Evolutionary conservation across 2,888 invertebrate genomes (phyloP).

Genomic region (Drosophila kanekoi): DNA sequence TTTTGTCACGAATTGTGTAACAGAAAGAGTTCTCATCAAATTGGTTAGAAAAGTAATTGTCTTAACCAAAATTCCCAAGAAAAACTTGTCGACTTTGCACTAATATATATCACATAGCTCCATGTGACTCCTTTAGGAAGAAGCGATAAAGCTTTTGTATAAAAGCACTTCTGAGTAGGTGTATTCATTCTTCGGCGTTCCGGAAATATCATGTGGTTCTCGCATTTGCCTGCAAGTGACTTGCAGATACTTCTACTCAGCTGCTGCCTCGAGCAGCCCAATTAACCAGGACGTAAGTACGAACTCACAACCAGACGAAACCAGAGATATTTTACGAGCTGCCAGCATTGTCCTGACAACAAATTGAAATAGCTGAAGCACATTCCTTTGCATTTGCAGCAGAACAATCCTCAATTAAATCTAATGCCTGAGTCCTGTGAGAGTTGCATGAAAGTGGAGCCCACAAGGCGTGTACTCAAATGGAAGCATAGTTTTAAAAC

Average conservation of each 20-base stretch:
- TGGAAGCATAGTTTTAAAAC: too few species aligned
- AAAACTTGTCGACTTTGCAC: too few species aligned
- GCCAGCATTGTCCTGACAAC: slow-evolving; percentile 38
- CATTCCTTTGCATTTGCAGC: slow-evolving; percentile 4
- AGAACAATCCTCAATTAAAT: slow-evolving; percentile 14
- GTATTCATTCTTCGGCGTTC: too few species aligned
- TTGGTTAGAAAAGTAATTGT: too few species aligned
- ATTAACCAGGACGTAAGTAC: slow-evolving; percentile 29
- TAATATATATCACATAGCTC: too few species aligned
- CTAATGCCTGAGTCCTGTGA: slow-evolving; percentile 9
- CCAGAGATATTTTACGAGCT: background rate
- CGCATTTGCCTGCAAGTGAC: slow-evolving; percentile 2
- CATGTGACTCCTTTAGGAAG: too few species aligned
- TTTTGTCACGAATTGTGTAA: too few species aligned
- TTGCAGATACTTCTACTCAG: background rate
- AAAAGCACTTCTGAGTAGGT: too few species aligned
- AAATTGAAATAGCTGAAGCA: slow-evolving; percentile 31
- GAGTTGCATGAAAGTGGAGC: background rate
- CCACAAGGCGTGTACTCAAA: background rate
- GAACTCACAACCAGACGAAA: slow-evolving; percentile 12
- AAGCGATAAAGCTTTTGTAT: too few species aligned
- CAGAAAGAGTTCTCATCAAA: too few species aligned
- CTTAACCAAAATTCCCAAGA: too few species aligned
- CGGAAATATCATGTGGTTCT: too few species aligned
- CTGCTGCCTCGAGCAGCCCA: slow-evolving; percentile 3